Percentiles rank a stretch among this genome's conserved stretches.
Evolutionary conservation across 1,140 invertebrate genomes (phyloP).

Genomic region (roundworm (Caenorhabditis elegans)): WBcel235 BX284603.4:3292001-3292500

Average conservation of each 20-base stretch:
- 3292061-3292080: constrained; percentile 48
- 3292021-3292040: constrained; percentile 61
- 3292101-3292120: constrained; percentile 63
- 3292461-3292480: constrained; percentile 71
- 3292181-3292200: constrained; percentile 66
- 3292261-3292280: constrained; percentile 64
- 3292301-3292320: constrained; percentile 74
- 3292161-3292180: constrained; percentile 53
- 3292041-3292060: constrained; percentile 54
- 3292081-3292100: constrained; percentile 62
- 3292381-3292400: constrained; percentile 72
- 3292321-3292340: constrained; percentile 71
- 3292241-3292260: constrained; percentile 60
- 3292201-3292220: constrained; percentile 64
- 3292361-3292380: constrained; percentile 73
- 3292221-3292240: constrained; percentile 67
- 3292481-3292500: constrained; percentile 72
- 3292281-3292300: constrained; percentile 67
- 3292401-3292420: constrained; percentile 77
- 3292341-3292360: constrained; percentile 76
- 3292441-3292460: constrained; percentile 72
- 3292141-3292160: constrained; percentile 54
- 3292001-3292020: constrained; percentile 59
- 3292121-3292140: constrained; percentile 59
- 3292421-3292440: constrained; percentile 74